Base-by-base conservation (phyloP, 2,113 vertebrate genomes). In the Pholis gunnellus region DNA sequence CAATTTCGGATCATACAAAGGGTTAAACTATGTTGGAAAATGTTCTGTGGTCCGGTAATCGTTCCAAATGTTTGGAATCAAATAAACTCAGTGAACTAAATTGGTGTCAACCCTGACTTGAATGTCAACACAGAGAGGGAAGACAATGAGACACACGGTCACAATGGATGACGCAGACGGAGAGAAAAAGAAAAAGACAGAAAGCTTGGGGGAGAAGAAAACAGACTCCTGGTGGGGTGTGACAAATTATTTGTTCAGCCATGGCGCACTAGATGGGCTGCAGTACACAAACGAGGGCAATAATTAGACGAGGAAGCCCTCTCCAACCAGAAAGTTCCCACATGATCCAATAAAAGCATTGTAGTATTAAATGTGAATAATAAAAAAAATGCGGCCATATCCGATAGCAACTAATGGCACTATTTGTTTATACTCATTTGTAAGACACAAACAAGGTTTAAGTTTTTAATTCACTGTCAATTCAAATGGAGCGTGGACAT, bases 221-320 rank as follows among this genome's bases (percentile, higher is more conserved):
- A 77, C 57, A 70, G 78, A 88, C 69, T 90, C 61, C 72, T 79
- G 81, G 60, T 63, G 72, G 79, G 73, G 86, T 83, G 87, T 88
- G 84, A 91, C 87, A 88, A 90, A 92, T 92, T 71, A 87, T 87
- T 83, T 52, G 78, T 85, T 84, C 75, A 81, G 79, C 83, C 54
- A 59, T 80, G 84, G 72, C 75, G 44, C 81, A 87, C 72, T 48
- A 66, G 74, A 89, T 69, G 82, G 72, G 71, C 83, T 81, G 77
- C 85, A 75, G 85, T 76, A 82, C 44, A 54, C 80, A 87, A 85
- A 88, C 83, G 80, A 78, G 68, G 72, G 56, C 81, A 61, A 63
- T 61, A 88, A 91, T 89, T 87, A 79, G 25, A 67, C 7, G 20
- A 83, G 61, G 73, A 79, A 85, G 64, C 70, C 57, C 70, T 75